phyloP scores from a whole-genome alignment of 2,113 vertebrate genomes.

The Aphelocoma coerulescens region DNA sequence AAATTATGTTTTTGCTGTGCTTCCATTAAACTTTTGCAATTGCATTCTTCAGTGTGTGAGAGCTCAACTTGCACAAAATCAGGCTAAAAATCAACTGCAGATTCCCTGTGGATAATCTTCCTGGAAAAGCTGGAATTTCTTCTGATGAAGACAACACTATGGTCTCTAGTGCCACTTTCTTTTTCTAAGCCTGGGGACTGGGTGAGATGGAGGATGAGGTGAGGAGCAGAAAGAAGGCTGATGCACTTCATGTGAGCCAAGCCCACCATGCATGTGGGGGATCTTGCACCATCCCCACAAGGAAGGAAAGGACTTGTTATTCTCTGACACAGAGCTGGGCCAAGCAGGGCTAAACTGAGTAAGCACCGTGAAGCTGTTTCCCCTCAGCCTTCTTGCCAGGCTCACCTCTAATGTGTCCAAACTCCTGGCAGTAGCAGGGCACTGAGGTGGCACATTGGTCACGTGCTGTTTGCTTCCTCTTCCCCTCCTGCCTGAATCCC shows the following conservation, averaged over 20 bases:
- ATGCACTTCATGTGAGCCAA: not conserved
- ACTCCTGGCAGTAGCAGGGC: not conserved
- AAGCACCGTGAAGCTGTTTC: not conserved
- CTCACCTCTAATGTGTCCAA: not conserved
- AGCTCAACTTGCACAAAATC: not conserved
- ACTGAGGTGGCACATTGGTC: rapidly evolving
- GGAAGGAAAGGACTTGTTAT: not conserved
- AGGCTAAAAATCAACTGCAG: not conserved
- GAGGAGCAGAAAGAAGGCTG: not conserved
- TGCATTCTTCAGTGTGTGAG: not conserved
- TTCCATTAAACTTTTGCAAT: not conserved
- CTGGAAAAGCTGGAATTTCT: not conserved
- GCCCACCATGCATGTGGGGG: rapidly evolving
- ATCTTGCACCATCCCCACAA: not conserved
- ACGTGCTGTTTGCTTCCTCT: not conserved
- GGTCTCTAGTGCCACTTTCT: not conserved
- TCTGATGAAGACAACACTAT: not conserved
- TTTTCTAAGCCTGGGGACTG: not conserved
- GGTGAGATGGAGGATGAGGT: not conserved
- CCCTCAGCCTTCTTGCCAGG: not conserved
- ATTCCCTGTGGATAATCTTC: not conserved
- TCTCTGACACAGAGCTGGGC: not conserved
- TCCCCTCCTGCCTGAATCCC: not conserved
- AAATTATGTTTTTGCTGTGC: not conserved
- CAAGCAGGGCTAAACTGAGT: not conserved